A percentile compares a stretch with the other conserved stretches of the same genome.
phyloP scores from a whole-genome alignment of 2,888 invertebrate species.

The Argyresthia goedartella region DNA sequence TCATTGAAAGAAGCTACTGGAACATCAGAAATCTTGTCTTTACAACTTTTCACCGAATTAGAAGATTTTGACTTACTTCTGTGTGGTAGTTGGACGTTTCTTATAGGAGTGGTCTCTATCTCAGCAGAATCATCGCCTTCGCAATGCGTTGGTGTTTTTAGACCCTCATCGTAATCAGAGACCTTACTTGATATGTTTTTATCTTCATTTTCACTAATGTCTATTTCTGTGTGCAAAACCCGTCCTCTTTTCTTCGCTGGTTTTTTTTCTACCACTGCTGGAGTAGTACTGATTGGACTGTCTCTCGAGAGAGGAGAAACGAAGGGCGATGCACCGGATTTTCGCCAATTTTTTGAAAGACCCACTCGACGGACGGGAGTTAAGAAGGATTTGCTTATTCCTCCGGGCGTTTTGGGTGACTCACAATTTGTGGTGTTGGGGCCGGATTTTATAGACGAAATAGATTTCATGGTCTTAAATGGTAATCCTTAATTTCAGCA shows the following conservation, averaged over 20 bases:
- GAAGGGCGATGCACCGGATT: slow-evolving; percentile 39
- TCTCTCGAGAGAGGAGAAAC: slow-evolving; percentile 36
- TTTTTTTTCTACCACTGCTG: slow-evolving; percentile 14
- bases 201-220: background rate
- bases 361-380: slow-evolving; percentile 68
- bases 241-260: slow-evolving; percentile 26
- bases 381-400: slow-evolving; percentile 61
- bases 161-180: background rate
- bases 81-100: slow-evolving; percentile 27
- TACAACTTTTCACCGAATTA: background rate
- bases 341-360: slow-evolving; percentile 57
- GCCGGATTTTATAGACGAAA: slow-evolving; percentile 25
- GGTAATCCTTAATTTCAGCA: no score
- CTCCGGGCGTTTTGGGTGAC: slow-evolving; percentile 58
- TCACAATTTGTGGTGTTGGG: slow-evolving; percentile 19
- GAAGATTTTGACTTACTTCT: slow-evolving; percentile 38
- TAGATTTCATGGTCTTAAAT: slow-evolving; percentile 33
- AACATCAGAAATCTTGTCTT: background rate
- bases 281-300: background rate
- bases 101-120: slow-evolving; percentile 25
- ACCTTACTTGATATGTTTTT: background rate
- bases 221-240: background rate
- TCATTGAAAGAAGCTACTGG: background rate
- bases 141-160: background rate
- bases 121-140: slow-evolving; percentile 15